Evolutionary conservation across 1,140 invertebrate genomes (phyloP).

Genomic region (Heliothis subflexa): DNA sequence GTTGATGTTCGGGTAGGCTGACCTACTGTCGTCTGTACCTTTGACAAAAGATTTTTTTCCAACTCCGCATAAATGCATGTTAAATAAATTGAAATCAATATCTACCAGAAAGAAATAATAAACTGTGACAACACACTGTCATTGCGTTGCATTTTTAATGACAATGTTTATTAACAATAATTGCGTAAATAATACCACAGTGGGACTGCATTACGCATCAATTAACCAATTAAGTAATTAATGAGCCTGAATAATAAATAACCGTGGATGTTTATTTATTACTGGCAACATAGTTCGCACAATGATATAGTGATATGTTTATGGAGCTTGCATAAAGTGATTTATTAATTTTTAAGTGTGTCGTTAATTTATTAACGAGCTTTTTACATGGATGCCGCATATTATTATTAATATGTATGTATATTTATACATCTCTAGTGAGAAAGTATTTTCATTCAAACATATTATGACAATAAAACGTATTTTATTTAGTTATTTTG

Average conservation of each 20-base stretch:
- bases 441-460: too few relatives aligned
- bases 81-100: too few relatives aligned
- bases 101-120: too few relatives aligned
- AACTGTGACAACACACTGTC: neutral
- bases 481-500: too few relatives aligned
- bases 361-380: neutral
- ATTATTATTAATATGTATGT: too few relatives aligned
- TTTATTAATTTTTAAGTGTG: slow-evolving; percentile 17
- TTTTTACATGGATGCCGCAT: neutral
- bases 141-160: slow-evolving; percentile 43
- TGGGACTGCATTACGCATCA: slow-evolving; percentile 50
- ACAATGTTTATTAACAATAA: slow-evolving; percentile 40
- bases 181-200: slow-evolving; percentile 37
- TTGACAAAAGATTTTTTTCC: too few relatives aligned
- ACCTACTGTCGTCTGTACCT: too few relatives aligned
- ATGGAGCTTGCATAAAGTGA: slow-evolving; percentile 22
- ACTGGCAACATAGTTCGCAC: slow-evolving; percentile 10
- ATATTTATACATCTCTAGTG: too few relatives aligned
- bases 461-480: too few relatives aligned
- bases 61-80: too few relatives aligned
- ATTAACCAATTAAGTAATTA: slow-evolving; percentile 55
- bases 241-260: slow-evolving; percentile 51
- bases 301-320: slow-evolving; percentile 1
- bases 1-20: too few relatives aligned
- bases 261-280: slow-evolving; percentile 30